phyloP scores from a whole-genome alignment of 1,140 invertebrate species.

The Anthonomus grandis region DNA sequence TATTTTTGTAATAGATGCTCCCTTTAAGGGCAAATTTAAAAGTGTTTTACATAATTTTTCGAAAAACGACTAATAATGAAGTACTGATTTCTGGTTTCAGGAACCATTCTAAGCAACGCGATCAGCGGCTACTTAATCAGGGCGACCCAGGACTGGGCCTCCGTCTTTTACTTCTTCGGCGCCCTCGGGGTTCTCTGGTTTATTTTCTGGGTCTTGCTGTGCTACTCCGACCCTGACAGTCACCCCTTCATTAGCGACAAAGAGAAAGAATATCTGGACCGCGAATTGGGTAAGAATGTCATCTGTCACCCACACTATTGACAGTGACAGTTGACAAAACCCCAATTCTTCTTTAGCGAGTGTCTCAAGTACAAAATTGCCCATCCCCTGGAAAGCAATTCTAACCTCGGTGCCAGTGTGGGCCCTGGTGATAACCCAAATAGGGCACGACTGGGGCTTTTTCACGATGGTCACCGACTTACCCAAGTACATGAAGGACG shows the following conservation, averaged over 20 bases:
- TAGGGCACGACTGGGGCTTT: conserved; percentile 92
- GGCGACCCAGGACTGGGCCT: conserved; percentile 65
- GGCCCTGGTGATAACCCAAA: conserved; percentile 70
- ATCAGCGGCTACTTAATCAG: conserved; percentile 68
- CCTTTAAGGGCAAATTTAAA: no score
- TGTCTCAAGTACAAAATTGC: conserved; percentile 31
- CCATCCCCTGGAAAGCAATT: conserved; percentile 64
- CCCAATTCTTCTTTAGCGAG: conserved; percentile 18
- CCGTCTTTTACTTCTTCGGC: conserved; percentile 84
- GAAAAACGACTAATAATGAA: no score
- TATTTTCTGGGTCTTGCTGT: conserved; percentile 62
- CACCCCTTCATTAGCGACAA: conserved; percentile 81
- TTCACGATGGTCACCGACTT: conserved; percentile 91
- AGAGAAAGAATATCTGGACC: conserved; percentile 72
- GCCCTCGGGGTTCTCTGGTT: conserved; percentile 70
- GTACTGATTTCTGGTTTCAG: no score
- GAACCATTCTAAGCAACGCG: conserved; percentile 75
- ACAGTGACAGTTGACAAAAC: conserved; percentile 2
- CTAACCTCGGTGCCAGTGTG: conserved; percentile 75
- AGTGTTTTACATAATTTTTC: no score
- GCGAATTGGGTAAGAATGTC: conserved; percentile 55
- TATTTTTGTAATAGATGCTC: no score
- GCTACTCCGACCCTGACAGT: conserved; percentile 72
- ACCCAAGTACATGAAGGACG: conserved; percentile 89
- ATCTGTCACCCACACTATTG: no score